These are phyloP conservation scores for Geopemphigus sp. DNA, from an alignment of 1,140 invertebrate genomes.

Conservation along the genomic window DNA sequence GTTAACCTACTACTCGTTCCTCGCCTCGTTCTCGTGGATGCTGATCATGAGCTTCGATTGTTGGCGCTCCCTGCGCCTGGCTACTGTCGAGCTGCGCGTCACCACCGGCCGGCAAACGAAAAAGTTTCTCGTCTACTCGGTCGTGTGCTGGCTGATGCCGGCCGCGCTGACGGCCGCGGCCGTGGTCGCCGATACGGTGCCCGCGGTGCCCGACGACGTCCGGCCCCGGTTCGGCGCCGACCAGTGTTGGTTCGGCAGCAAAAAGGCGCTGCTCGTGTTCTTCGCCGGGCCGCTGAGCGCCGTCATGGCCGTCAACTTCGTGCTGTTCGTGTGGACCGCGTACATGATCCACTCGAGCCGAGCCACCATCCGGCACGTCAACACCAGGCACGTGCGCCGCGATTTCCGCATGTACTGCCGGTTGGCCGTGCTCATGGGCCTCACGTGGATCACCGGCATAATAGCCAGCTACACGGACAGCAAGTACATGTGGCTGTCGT, in stretches of 20 bases:
- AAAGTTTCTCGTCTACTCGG: constrained; percentile 59
- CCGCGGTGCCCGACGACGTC: constrained; percentile 55
- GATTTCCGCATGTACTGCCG: constrained; percentile 61
- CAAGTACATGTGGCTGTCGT: constrained; percentile 59
- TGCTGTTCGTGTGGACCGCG: constrained; percentile 60
- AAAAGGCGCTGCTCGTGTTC: constrained; percentile 59
- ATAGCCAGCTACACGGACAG: constrained; percentile 58
- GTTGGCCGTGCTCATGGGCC: constrained; percentile 60
- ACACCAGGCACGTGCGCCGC: constrained; percentile 55
- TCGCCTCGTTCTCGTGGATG: constrained; percentile 65
- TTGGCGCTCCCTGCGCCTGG: constrained; percentile 59
- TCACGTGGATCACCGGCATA: constrained; percentile 61
- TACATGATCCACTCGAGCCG: constrained; percentile 60
- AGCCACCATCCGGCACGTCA: constrained; percentile 54
- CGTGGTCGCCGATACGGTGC: constrained; percentile 58
- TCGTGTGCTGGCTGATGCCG: constrained; percentile 61
- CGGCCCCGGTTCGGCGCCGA: constrained; percentile 58
- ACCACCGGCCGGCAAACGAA: constrained; percentile 56
- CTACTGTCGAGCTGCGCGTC: constrained; percentile 59
- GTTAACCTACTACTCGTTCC: constrained; percentile 59
- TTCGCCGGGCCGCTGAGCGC: constrained; percentile 60
- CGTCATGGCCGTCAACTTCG: constrained; percentile 59
- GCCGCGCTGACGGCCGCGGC: constrained; percentile 58
- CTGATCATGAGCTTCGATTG: constrained; percentile 63
- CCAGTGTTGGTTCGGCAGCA: constrained; percentile 61